These are phyloP conservation scores for Chelon labrosus DNA, from an alignment of 2,797 vertebrate species.

Conservation along the genomic window DNA sequence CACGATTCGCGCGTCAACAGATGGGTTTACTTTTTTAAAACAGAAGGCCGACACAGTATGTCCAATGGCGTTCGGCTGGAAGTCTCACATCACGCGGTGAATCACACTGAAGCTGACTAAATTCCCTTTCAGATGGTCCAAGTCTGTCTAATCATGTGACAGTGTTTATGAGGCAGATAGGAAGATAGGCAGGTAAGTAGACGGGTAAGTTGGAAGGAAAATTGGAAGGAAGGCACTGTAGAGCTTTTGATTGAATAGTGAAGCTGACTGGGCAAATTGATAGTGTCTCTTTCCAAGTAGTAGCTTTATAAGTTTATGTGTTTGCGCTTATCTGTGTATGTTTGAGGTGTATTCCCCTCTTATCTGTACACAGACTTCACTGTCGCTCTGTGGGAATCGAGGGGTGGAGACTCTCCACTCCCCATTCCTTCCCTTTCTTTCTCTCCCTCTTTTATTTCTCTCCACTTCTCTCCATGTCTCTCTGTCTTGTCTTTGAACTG, in stretches of 20 bases:
- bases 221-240: neutral
- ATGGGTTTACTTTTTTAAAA: neutral
- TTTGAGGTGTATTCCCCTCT: slow-evolving; percentile 14
- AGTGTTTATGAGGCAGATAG: slow-evolving; percentile 5
- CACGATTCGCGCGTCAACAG: neutral
- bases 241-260: neutral
- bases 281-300: slow-evolving; percentile 1
- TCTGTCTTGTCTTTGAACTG: slow-evolving; percentile 76
- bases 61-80: slow-evolving; percentile 4
- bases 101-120: slow-evolving; percentile 2
- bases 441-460: slow-evolving; percentile 15
- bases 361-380: slow-evolving; percentile 27
- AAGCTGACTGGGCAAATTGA: neutral
- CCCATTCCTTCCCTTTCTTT: slow-evolving; percentile 6
- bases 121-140: neutral
- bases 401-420: slow-evolving; percentile 25
- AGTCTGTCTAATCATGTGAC: slow-evolving; percentile 13
- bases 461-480: slow-evolving; percentile 31
- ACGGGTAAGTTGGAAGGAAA: neutral
- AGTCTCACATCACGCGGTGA: neutral
- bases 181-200: neutral
- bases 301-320: slow-evolving; percentile 17
- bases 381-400: slow-evolving; percentile 25
- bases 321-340: slow-evolving; percentile 12
- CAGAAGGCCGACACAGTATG: neutral